Evolutionary conservation across 2,113 vertebrate genomes (phyloP), one percentile per base, ranked within the genome.

Genomic region (Sebastes fasciatus): DNA sequence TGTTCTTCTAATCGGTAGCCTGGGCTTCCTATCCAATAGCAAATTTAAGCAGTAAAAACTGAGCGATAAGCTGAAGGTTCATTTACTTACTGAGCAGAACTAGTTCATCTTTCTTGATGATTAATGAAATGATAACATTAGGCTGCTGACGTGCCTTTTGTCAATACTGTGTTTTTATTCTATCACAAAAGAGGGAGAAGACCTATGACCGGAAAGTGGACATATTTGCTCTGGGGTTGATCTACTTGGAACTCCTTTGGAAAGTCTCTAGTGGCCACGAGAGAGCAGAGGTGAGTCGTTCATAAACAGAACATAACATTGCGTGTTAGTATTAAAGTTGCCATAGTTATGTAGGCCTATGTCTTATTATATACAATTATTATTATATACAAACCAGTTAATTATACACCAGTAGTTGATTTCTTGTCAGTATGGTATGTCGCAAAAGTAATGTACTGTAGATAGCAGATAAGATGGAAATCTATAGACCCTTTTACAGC

Each of bases 221-320:
- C 89, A 95, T 98, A 84, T 98, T 92, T 85, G 87, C 97, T 45
- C 65, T 97, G 87, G 97, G 97, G 69, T 85, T 98, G 88, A 96
- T 97, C 85, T 95, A 96, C 77, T 96, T 95, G 77, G 96, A 97
- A 90, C 94, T 97, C n/a, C 85, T 97, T 87, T 86, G 92, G 0
- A 80, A 85, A 26, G 2, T 93, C 45, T 6, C 77, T 11, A 77
- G 77, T 84, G 0, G 0, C 17, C 34, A 0, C 0, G 94, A 95
- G 89, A 95, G 21, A 85, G 1, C 0, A 11, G 0, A 3, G 26
- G 95, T 96, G 69, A 87, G 93, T 90, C 1, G 46, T 43, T 48
- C 8, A 54, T 45, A 40, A 23, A 40, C n/a, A 19, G 16, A 43
- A n/a, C 3, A 0, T 13, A 60, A 57, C 9, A 49, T 64, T 60